A percentile compares a stretch with the other conserved stretches of the same genome.
Evolutionary conservation across 1,140 invertebrate species (phyloP).

Genomic region (Leptinotarsa texana): DNA sequence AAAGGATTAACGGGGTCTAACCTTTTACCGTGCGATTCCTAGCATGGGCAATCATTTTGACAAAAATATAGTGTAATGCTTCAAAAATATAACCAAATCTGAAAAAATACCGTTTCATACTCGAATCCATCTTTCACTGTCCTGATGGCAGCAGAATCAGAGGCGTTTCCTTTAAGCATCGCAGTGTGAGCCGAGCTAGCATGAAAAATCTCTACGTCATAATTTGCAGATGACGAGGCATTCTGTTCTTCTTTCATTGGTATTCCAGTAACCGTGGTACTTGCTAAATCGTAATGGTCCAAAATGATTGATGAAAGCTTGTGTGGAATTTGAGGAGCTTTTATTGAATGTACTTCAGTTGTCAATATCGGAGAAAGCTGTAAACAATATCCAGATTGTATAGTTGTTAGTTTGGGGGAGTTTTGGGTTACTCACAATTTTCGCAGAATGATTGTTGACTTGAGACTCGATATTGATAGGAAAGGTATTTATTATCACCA

Average conservation of each 20-base stretch:
- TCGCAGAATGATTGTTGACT: constrained; percentile 70
- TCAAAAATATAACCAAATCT: no score
- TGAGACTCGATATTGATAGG: constrained; percentile 76
- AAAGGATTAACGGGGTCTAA: no score
- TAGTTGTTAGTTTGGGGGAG: neutral
- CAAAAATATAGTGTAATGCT: no score
- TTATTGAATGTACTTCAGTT: constrained; percentile 72
- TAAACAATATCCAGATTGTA: constrained; percentile 28
- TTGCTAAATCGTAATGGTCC: constrained; percentile 89
- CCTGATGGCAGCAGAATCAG: constrained; percentile 57
- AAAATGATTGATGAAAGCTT: constrained; percentile 77
- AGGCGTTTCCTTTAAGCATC: constrained; percentile 66
- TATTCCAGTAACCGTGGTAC: constrained; percentile 93
- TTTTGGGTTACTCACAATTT: constrained; percentile 36
- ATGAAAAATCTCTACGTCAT: constrained; percentile 96
- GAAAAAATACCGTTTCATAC: constrained; percentile 61
- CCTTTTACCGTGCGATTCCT: no score
- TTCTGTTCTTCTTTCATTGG: constrained; percentile 99
- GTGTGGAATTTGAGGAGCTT: constrained; percentile 65
- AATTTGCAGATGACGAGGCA: constrained; percentile 95
- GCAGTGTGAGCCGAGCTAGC: constrained; percentile 80
- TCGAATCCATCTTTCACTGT: constrained; percentile 60
- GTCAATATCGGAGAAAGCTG: constrained; percentile 68
- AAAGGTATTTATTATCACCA: constrained; percentile 86
- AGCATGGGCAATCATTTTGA: no score